phyloP scores from a whole-genome alignment of 2,797 vertebrate genomes.

The Numenius phaeopus region DNA sequence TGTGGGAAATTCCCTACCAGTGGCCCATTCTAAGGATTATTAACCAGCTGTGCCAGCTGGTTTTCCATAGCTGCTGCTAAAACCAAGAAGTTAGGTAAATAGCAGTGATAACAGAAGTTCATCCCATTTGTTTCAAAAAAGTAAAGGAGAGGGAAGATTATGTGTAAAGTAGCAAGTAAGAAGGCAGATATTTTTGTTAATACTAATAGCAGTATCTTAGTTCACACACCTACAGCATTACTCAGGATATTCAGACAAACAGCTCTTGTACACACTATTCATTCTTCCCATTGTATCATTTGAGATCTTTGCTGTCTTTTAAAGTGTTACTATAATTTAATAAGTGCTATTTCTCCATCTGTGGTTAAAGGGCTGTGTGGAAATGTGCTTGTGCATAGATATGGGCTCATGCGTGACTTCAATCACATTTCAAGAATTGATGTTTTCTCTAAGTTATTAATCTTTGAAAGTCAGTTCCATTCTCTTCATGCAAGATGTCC shows the following conservation, averaged over 20 bases:
- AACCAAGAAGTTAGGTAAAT: background rate
- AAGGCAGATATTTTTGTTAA: background rate
- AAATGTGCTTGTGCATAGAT: background rate
- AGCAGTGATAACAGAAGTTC: background rate
- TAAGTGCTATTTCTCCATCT: background rate
- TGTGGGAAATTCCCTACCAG: background rate
- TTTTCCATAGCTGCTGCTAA: background rate
- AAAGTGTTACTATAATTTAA: background rate
- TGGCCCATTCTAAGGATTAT: background rate
- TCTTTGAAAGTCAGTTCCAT: background rate
- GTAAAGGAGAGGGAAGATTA: background rate
- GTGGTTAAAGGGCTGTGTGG: background rate
- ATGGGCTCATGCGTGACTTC: background rate
- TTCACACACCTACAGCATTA: background rate
- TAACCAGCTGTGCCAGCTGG: background rate
- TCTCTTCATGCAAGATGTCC: background rate
- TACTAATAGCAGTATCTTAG: accelerated
- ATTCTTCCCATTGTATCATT: background rate
- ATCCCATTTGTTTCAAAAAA: background rate
- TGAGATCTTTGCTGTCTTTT: background rate
- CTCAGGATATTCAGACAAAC: background rate
- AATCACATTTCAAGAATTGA: background rate
- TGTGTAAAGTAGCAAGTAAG: background rate
- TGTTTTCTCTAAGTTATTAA: background rate
- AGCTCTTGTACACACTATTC: background rate